A percentile compares a stretch with the other conserved stretches of the same genome.
Conservation (phyloP, 2,888 invertebrate genomes). For the Argyresthia goedartella region DNA sequence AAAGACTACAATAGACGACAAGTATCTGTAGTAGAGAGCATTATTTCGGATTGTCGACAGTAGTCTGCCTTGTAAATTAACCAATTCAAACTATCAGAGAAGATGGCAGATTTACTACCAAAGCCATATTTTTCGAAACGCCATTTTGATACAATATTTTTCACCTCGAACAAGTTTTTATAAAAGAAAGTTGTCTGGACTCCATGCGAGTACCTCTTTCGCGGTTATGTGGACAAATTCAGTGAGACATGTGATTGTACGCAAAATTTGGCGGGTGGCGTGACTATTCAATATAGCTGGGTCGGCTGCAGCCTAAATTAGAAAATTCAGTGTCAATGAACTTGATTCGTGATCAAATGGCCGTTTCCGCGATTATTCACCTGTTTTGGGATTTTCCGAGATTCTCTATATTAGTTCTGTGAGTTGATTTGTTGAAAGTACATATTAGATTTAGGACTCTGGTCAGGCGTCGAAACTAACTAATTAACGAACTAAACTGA, state of each 20-base stretch:
- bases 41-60: too few species aligned
- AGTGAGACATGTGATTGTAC: neutral
- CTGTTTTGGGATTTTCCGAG: neutral
- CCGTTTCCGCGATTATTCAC: slow-evolving; percentile 18
- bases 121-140: too few species aligned
- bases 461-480: too few species aligned
- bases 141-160: slow-evolving; percentile 2
- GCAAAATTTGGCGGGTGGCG: neutral
- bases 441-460: too few species aligned
- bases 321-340: slow-evolving; percentile 15
- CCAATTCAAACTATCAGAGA: too few species aligned
- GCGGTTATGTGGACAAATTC: neutral
- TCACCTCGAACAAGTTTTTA: slow-evolving; percentile 14
- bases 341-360: slow-evolving; percentile 9
- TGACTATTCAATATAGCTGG: neutral
- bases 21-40: too few species aligned
- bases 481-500: too few species aligned
- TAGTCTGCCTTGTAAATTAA: too few species aligned
- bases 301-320: slow-evolving; percentile 12
- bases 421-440: too few species aligned
- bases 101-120: too few species aligned
- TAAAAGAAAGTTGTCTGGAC: slow-evolving; percentile 14
- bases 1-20: too few species aligned
- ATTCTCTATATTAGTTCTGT: too few species aligned
- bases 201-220: slow-evolving; percentile 7